Base-by-base conservation (phyloP, 2,113 vertebrate species). In the Urocolius indicus region DNA sequence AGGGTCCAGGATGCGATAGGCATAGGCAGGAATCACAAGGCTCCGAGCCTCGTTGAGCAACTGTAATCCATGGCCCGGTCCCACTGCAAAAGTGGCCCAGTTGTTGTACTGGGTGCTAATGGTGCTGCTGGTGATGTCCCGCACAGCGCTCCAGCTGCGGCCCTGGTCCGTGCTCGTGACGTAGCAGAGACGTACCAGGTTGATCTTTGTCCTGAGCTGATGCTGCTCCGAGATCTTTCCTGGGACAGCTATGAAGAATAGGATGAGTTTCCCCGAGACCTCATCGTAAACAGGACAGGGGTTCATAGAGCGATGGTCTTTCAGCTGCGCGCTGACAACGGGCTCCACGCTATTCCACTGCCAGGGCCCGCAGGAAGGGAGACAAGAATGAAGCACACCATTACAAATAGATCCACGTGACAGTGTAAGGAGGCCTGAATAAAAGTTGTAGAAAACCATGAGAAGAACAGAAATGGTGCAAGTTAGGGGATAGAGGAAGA, bases 21-120 rank as follows among this genome's bases (percentile, higher is more conserved):
- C 98, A 2, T 99, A 99, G 16, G 99, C 99, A 2, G 99, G 99
- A 67, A 99, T 97, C 91, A 99, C 97, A 54, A 99, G 96, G 62
- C 98, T 98, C 68, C 94, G 97, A 1, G 95, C 20, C 16, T 49
- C 0, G 0, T 98, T 95, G 63, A 75, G 95, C 91, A 99, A 82
- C 83, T 99, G 99, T 65, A 99, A 92, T 3, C 99, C 98, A 9
- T 99, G 99, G 6, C 99, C 99, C 0, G 99, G 99, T 6, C 99
- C 99, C 76, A 99, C 98, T 0, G 98, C 98, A 12, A 99, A 99
- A 0, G 99, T 99, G 84, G 99, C 99, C 99, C 98, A 99, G 5
- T 98, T 97, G 11, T 65, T 45, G 75, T 96, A 66, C 81, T 95
- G 90, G 0, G 76, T 87, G 65, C 98, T 98, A 8, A 99, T 98